A percentile compares a stretch with the other conserved stretches of the same genome.
These are phyloP conservation scores for Nibea coibor DNA, from an alignment of 2,113 vertebrate genomes.

Conservation along the genomic window DNA sequence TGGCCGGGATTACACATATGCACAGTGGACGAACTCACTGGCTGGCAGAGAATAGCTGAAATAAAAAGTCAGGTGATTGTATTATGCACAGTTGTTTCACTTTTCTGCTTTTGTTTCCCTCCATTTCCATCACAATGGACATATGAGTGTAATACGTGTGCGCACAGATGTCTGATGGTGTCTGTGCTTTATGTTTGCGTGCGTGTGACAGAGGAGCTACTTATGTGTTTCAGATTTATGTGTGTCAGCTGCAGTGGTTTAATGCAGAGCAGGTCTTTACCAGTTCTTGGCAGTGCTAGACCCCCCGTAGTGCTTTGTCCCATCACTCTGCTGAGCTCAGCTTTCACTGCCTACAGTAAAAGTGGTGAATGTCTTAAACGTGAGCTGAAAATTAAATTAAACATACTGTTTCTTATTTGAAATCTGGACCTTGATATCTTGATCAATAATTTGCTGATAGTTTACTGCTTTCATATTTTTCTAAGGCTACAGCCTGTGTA, in stretches of 20 bases:
- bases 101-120: background rate
- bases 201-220: conserved; percentile 38
- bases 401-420: background rate
- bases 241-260: conserved; percentile 56
- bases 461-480: background rate
- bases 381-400: background rate
- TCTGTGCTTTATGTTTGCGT: conserved; percentile 32
- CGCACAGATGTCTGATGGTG: conserved; percentile 32
- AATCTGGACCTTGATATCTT: background rate
- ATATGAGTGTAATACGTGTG: background rate
- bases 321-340: conserved; percentile 19
- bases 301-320: conserved; percentile 32
- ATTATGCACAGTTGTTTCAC: conserved; percentile 13
- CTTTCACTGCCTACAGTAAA: background rate
- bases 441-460: background rate
- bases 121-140: background rate
- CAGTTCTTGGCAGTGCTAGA: conserved; percentile 27
- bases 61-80: background rate
- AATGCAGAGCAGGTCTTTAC: conserved; percentile 23
- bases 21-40: conserved; percentile 51
- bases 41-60: conserved; percentile 29
- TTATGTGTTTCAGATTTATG: conserved; percentile 56
- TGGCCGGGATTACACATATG: conserved; percentile 59
- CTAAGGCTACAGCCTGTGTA: background rate
- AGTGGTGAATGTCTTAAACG: background rate